Base-by-base conservation (phyloP, 2,888 invertebrate genomes). In the Xanthorhoe designata region DNA sequence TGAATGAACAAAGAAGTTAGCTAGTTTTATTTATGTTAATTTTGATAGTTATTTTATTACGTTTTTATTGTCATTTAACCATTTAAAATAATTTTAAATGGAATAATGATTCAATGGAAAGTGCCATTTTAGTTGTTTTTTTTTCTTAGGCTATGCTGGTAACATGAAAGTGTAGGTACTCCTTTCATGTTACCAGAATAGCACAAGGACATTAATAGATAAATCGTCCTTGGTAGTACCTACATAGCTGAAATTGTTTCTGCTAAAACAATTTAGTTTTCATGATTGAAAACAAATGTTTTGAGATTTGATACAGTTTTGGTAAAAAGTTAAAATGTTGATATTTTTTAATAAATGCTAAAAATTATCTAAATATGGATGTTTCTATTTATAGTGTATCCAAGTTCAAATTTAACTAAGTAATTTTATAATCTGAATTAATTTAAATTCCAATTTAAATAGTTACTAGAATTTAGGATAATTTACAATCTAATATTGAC, bases 261-360 rank as follows among this genome's bases (percentile, higher is more conserved):
- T 24, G 2, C 10, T 62, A 64, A 73, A 75, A 73, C 64, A 66
- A 58, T 53, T 60, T 5, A 49, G 51, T 71, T 67, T 72, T 70
- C 66, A 58, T 72, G 56, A 59, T 49, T 51, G 66, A 70, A 72
- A 72, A 70, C 61, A 13, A n/a, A 60, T 68, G 57, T 66, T 63
- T 61, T 35, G 8, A 35, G n/a, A 45, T 18, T 29, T 38, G 13
- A 47, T 29, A 55, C 32, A 51, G 45, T 52, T 60, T 54, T 51
- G 5, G 15, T 7, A 2, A 8, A 0, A 15, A 17, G 15, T 7
- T 4, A 8, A 0, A 15, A 17, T 47, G 7, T 38, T 38, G 3
- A 13, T 42, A 42, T 13, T 13, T 42, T 13, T 42, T 13, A 13
- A 42, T 42, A 42, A 42, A 42, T 42, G 13, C 38, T 13, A 24